phyloP scores from a whole-genome alignment of 2,113 vertebrate species.

The Madoqua kirkii region DNA sequence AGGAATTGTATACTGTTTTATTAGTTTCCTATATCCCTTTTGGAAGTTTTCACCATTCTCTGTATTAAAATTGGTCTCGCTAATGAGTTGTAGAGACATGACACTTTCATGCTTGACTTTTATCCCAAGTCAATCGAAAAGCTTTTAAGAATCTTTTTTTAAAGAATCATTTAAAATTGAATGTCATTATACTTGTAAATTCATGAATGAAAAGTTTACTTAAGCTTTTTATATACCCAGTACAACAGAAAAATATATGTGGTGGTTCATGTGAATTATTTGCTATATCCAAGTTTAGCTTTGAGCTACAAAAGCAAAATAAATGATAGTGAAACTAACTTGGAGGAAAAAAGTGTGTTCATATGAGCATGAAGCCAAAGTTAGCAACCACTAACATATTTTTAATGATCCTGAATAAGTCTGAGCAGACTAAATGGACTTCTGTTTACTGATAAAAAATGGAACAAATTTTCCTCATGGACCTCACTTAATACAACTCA shows the following conservation, averaged over 20 bases:
- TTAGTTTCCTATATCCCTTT: background rate
- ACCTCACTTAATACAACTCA: background rate
- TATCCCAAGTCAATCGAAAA: background rate
- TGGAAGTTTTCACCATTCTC: background rate
- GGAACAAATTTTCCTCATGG: background rate
- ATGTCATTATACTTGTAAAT: background rate
- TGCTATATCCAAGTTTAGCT: background rate
- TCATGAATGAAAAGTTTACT: background rate
- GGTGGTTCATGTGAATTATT: background rate
- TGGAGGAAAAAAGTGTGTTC: background rate
- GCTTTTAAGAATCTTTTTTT: background rate
- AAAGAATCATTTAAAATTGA: slow-evolving; percentile 10
- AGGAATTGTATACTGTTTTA: background rate
- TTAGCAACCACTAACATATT: background rate
- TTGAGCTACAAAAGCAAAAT: background rate
- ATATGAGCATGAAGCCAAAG: background rate
- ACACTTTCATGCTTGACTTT: background rate
- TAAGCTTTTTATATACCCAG: background rate
- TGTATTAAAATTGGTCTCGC: background rate
- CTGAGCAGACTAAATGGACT: background rate
- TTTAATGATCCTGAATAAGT: background rate
- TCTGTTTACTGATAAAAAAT: background rate
- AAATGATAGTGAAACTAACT: background rate
- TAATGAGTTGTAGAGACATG: background rate
- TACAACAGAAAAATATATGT: background rate